phyloP scores from a whole-genome alignment of 2,888 invertebrate species.

The Tinea pellionella region DNA sequence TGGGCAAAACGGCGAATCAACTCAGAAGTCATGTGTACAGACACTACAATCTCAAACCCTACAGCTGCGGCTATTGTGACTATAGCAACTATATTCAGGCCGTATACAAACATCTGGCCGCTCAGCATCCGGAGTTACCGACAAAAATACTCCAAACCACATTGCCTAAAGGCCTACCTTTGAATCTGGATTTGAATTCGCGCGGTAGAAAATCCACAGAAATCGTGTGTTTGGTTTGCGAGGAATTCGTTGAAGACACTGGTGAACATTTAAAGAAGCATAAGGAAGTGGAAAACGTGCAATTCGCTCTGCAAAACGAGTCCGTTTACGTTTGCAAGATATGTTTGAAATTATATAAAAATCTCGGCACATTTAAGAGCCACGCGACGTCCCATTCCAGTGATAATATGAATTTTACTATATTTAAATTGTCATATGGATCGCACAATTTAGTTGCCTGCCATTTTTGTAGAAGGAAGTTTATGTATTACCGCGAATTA shows the following conservation, averaged over 20 bases:
- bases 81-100: constrained; percentile 16
- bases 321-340: constrained; percentile 53
- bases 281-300: constrained; percentile 25
- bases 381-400: constrained; percentile 29
- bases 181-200: constrained; percentile 17
- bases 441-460: constrained; percentile 26
- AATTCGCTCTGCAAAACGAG: constrained; percentile 35
- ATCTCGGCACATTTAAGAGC: constrained; percentile 30
- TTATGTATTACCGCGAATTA: constrained; percentile 29
- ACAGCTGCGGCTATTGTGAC: constrained; percentile 48
- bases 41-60: constrained; percentile 58
- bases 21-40: constrained; percentile 48
- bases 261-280: constrained; percentile 23
- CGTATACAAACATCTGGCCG: not conserved
- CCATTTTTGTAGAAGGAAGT: constrained; percentile 28
- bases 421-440: constrained; percentile 21
- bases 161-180: constrained; percentile 25
- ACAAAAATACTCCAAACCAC: constrained; percentile 15
- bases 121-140: not conserved
- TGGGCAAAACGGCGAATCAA: constrained; percentile 21
- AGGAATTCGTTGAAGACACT: constrained; percentile 24
- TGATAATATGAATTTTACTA: constrained; percentile 31
- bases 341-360: constrained; percentile 40
- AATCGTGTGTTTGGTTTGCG: constrained; percentile 39
- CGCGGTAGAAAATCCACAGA: constrained; percentile 2